Percentiles rank a stretch among this genome's conserved stretches.
Evolutionary conservation across 2,113 vertebrate species (phyloP).

Genomic region (Elanus axillaris): DNA sequence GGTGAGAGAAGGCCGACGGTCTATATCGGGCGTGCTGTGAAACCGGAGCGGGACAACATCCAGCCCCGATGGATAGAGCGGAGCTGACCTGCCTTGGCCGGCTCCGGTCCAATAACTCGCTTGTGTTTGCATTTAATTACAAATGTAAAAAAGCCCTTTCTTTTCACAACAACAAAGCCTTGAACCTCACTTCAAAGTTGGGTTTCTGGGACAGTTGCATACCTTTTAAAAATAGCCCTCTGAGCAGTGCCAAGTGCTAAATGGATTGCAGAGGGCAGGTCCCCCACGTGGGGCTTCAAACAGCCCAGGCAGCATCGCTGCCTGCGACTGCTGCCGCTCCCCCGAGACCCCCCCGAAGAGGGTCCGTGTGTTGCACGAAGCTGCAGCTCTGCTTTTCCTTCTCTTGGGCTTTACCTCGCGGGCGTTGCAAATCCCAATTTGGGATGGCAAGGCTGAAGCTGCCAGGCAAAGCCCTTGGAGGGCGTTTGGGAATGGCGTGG

Average conservation of each 20-base stretch:
- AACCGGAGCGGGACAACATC: not conserved
- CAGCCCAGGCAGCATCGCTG: not conserved
- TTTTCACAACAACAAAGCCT: slow-evolving; percentile 43
- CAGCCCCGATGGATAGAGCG: not conserved
- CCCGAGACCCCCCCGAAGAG: not conserved
- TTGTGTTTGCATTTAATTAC: slow-evolving; percentile 16
- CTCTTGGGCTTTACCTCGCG: not conserved
- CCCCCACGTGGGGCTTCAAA: not conserved
- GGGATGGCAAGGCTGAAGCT: not conserved
- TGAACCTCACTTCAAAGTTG: slow-evolving; percentile 55
- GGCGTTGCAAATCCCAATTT: accelerated
- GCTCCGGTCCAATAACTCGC: not conserved
- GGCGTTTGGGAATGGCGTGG: not conserved
- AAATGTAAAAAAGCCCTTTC: not conserved
- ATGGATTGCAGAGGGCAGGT: slow-evolving; percentile 55
- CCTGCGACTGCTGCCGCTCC: not conserved
- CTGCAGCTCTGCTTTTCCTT: not conserved
- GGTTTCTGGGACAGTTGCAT: slow-evolving; percentile 30
- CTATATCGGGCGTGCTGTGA: not conserved
- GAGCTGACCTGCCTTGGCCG: not conserved
- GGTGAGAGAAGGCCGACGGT: accelerated
- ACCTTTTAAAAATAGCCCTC: slow-evolving; percentile 59
- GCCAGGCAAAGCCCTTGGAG: not conserved
- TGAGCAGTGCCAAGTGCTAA: slow-evolving; percentile 6
- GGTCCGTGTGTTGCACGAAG: accelerated